Percentiles rank a stretch among this genome's conserved stretches.
Conservation (phyloP, 1,140 invertebrate species). For the Halyomorpha halys region DNA sequence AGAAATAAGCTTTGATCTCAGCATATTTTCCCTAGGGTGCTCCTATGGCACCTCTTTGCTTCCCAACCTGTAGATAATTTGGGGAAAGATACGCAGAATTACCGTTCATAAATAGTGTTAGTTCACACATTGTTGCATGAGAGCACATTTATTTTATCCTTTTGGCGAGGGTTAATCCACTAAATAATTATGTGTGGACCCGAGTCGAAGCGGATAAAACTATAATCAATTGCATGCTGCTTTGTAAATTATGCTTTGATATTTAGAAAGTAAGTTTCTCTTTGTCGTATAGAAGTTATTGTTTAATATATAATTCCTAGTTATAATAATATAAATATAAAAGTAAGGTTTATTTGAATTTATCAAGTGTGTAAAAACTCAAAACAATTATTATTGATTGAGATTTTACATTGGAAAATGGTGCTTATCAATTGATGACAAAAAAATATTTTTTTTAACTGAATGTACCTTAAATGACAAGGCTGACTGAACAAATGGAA, state of each 20-base stretch:
- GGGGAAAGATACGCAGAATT: conserved; percentile 14
- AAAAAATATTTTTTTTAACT: conserved; percentile 8
- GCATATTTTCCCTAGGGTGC: background rate
- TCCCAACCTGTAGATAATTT: conserved; percentile 10
- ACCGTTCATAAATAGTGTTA: background rate
- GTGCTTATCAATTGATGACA: conserved; percentile 14
- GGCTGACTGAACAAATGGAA: conserved; percentile 2
- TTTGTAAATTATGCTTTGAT: conserved; percentile 13
- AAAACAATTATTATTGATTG: background rate
- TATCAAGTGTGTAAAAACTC: no score
- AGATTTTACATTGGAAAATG: conserved; percentile 14
- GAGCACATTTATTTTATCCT: conserved; percentile 1
- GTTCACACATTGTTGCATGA: conserved; percentile 12
- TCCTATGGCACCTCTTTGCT: background rate
- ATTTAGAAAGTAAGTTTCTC: background rate
- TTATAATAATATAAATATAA: background rate
- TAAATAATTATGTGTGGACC: background rate
- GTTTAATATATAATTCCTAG: background rate
- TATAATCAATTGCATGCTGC: conserved; percentile 2
- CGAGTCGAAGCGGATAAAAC: conserved; percentile 5
- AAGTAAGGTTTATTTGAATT: conserved; percentile 9
- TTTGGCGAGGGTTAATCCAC: background rate
- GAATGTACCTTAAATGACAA: background rate
- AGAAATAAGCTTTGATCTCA: conserved; percentile 12
- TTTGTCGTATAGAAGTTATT: background rate